Conservation (phyloP, 2,888 invertebrate genomes). For the Augiades crinisus region DNA sequence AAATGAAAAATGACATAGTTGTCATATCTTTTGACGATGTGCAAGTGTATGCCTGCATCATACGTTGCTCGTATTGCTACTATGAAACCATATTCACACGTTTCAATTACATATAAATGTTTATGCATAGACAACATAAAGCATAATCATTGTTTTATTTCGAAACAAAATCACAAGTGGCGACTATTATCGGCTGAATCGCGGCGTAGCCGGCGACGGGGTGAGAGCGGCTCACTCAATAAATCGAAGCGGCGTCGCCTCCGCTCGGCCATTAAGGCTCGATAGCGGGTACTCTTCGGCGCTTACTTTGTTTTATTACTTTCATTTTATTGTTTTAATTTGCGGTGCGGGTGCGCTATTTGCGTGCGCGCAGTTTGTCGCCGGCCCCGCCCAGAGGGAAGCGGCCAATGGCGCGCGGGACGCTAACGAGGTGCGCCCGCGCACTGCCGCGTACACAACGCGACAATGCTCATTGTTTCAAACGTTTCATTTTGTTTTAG, state of each 20-base stretch:
- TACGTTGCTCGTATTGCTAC: no score
- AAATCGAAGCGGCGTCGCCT: constrained; percentile 64
- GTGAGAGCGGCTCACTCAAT: constrained; percentile 54
- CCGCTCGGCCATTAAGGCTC: constrained; percentile 75
- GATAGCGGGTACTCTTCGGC: constrained; percentile 70
- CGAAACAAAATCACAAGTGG: constrained; percentile 17
- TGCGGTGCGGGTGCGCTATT: constrained; percentile 79
- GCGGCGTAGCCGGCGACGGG: constrained; percentile 31
- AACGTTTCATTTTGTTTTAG: constrained; percentile 72
- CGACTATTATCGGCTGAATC: constrained; percentile 18
- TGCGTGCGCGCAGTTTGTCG: constrained; percentile 79
- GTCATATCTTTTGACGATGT: no score
- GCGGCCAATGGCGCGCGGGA: constrained; percentile 58
- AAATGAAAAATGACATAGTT: no score
- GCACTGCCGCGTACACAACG: constrained; percentile 51
- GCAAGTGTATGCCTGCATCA: no score
- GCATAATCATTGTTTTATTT: constrained; percentile 11
- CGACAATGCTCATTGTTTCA: constrained; percentile 78
- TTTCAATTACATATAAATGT: no score
- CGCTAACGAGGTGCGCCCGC: constrained; percentile 51
- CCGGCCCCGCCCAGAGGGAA: constrained; percentile 63
- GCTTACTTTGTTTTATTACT: constrained; percentile 78
- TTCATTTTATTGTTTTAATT: constrained; percentile 81
- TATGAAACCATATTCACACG: no score
- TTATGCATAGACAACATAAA: constrained; percentile 14